Base-by-base conservation (phyloP, 1,140 invertebrate genomes). In the Lasaia peninsularis region DNA sequence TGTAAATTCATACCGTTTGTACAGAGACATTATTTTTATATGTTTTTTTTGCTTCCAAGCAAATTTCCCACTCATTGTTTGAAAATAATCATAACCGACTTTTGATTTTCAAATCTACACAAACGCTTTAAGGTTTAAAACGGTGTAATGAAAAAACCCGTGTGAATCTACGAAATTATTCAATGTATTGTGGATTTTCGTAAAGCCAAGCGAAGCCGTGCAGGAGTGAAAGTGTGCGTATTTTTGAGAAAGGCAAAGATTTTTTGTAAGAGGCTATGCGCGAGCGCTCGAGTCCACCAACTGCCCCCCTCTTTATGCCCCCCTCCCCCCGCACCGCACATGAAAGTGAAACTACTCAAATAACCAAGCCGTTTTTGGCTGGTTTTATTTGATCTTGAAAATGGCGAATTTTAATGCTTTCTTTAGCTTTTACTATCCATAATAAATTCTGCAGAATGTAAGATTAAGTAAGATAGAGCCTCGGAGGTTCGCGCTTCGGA, bases 191-290 rank as follows among this genome's bases (percentile, higher is more conserved):
- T 54, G 37, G 52, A 35, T 37, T 54, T 37, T 35, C 11, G 16
- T 35, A 34, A 34, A 44, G 8, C 20, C 12, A 58, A 14, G 28
- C 31, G 28, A 53, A 33, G 11, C 31, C 32, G 32, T 57, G 16
- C 44, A 18, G 31, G 28, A 56, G 84, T 79, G 81, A 87, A 87
- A 87, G 84, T 83, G 73, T 67, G 76, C 71, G 72, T 75, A 68
- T 73, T 85, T 84, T 87, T 87, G 75, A 82, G 84, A 87, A 87
- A 85, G 84, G 79, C 85, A 84, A 84, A 84, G 84, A 75, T 79
- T 81, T 84, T 82, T 81, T 81, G 66, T 71, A 77, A 78, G 80
- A 78, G 73, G 70, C 70, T 64, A 52, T 52, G 63, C 58, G 51
- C 67, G 67, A 51, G 57, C 62, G 53, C 52, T 33, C 59, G 44